Base-by-base conservation (phyloP, 2,113 vertebrate species). In the Cariama cristata region DNA sequence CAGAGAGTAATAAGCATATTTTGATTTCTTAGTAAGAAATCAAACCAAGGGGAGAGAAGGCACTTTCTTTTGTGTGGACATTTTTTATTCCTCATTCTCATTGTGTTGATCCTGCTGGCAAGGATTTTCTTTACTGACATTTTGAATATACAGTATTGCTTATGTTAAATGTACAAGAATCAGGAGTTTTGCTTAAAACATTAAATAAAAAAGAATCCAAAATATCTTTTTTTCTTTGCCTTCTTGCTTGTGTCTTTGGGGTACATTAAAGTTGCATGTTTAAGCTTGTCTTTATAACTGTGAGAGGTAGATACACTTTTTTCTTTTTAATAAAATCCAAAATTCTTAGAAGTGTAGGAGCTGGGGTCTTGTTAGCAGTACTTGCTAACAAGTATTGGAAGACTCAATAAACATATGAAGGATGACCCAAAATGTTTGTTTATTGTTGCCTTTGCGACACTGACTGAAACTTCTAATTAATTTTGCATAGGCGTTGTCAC, bases 1-100 rank as follows among this genome's bases (percentile, higher is more conserved):
- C 55, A 76, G 92, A 92, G 19, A 87, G 11, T 75, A 92, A 91
- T 91, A 95, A 95, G 83, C 69, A 56, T 89, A 75, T 89, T 94
- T 95, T 93, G 64, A 89, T 91, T 95, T 96, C 68, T 58, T 75
- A 74, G 30, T 63, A 42, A 79, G 79, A 91, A 95, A 86, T 88
- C 50, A 86, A 44, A 69, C 62, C 33, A 59, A 80, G 16, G 21
- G 18, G 35, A 88, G 21, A 81, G 17, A 88, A 91, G 75, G 22
- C 27, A 50, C 13, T 96, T 93, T 56, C 33, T 86, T 90, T 80
- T 75, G 23, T 58, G 81, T 73, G 80, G 77, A 59, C 23, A 18
- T 76, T 50, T 90, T 80, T 93, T 74, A 59, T 92, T 94, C 8
- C 42, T 95, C 24, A 20, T 90, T 83, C 26, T 86, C 26, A 26